Percentiles rank a stretch among this genome's conserved stretches.
These are phyloP conservation scores for Propithecus deckenii DNA, from an alignment of 2,797 vertebrate genomes.

Conservation along the genomic window DNA sequence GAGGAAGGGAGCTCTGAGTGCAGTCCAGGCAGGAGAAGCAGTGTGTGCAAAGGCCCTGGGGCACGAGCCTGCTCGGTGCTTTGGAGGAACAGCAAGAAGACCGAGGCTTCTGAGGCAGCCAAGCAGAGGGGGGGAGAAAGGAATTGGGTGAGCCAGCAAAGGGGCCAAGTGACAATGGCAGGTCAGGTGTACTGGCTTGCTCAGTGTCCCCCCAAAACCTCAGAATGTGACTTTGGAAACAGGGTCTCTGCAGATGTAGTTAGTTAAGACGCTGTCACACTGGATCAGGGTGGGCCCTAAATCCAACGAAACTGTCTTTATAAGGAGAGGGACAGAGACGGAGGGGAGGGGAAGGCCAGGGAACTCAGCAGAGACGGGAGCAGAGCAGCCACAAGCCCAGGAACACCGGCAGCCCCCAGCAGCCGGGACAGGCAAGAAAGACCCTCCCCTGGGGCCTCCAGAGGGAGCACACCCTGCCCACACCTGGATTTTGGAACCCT, in stretches of 20 bases:
- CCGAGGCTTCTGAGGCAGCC: fast-evolving
- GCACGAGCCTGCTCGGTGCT: background rate
- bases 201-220: background rate
- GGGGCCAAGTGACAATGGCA: background rate
- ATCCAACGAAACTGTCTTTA: background rate
- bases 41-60: background rate
- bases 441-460: fast-evolving
- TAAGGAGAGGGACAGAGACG: background rate
- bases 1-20: background rate
- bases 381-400: background rate
- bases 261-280: background rate
- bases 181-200: background rate
- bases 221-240: background rate
- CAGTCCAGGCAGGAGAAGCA: background rate
- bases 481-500: background rate
- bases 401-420: no score
- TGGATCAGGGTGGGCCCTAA: background rate
- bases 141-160: fast-evolving
- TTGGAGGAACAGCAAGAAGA: no score
- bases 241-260: background rate
- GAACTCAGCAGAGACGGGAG: fast-evolving
- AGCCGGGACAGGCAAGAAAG: no score
- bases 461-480: no score
- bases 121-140: background rate
- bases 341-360: background rate